Conservation (phyloP, 2,888 invertebrate species). For the Ormyrus nitidulus region DNA sequence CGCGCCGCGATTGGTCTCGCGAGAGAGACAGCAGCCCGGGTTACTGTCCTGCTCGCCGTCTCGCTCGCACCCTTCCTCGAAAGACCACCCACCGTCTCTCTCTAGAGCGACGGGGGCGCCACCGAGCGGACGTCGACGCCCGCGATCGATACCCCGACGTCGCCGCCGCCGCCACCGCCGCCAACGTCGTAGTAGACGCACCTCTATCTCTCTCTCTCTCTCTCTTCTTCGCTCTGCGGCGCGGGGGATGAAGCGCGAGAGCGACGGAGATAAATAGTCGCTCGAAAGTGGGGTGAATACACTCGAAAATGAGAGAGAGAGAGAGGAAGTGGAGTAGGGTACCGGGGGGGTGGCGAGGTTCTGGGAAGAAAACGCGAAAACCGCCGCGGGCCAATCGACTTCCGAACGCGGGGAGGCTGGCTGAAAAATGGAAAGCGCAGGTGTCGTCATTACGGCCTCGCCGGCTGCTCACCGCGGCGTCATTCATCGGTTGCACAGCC, state of each 20-base stretch:
- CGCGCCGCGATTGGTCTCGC: too few relatives aligned
- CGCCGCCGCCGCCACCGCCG: conserved; percentile 1
- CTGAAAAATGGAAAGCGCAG: not conserved
- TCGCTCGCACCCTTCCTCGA: too few relatives aligned
- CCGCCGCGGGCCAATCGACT: conserved; percentile 26
- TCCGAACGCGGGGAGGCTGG: not conserved
- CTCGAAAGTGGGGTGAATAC: conserved; percentile 46
- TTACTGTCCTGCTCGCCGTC: too few relatives aligned
- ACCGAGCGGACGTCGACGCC: conserved; percentile 71
- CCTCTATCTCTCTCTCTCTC: not conserved
- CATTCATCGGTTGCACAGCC: too few relatives aligned
- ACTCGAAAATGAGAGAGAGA: conserved; percentile 30
- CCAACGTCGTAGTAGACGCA: too few relatives aligned
- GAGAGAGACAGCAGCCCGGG: too few relatives aligned
- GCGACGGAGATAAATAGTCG: conserved; percentile 55
- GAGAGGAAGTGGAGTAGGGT: conserved; percentile 42
- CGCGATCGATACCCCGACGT: conserved; percentile 71
- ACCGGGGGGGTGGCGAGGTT: conserved; percentile 22
- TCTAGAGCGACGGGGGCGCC: conserved; percentile 68
- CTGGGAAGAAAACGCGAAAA: conserved; percentile 37
- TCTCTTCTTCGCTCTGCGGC: not conserved
- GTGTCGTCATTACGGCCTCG: too few relatives aligned
- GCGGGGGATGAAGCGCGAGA: conserved; percentile 18
- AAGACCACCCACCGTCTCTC: too few relatives aligned
- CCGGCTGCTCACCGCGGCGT: too few relatives aligned